Evolutionary conservation across 2,113 vertebrate species (phyloP), one percentile per base, ranked within the genome.

Genomic region (Corvus moneduloides): DNA sequence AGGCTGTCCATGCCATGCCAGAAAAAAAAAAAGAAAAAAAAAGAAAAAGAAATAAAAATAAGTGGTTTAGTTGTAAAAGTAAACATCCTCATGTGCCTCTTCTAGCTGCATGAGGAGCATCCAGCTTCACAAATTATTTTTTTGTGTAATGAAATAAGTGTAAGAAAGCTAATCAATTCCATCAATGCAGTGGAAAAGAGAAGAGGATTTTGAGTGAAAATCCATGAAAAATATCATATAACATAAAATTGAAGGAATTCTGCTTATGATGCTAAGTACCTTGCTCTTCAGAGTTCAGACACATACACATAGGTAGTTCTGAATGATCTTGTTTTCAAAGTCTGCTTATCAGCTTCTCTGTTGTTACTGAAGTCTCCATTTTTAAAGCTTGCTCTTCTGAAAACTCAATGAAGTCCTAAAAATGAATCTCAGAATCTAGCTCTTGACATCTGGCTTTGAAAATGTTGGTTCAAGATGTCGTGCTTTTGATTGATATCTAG

Each of bases 361-460:
- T 23, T 48, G 13, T 39, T 67, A 62, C 20, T 19, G 5, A 41
- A 44, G 30, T 6, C 16, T n/a, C 16, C 4, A 92, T 44, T 84
- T 90, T 72, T 75, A 87, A 78, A 87, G 10, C 2, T 74, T 52
- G 15, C 0, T 1, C 5, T 96, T 89, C n/a, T 87, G 86, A 74
- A 84, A 84, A n/a, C 37, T 81, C 56, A 49, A 35, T 55, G 48
- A 92, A 32, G 54, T 52, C 41, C 32, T 64, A 81, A 89, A 76
- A 58, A 74, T 41, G n/a, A 86, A 56, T 81, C 33, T 78, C 73
- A 39, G 27, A 75, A 59, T 75, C 44, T 69, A 76, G 28, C 69
- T 83, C 41, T 85, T 89, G 27, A 18, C 91, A 84, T 92, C 80
- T 91, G 87, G 2, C 87, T 94, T 95, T 85, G n/a, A 79, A 95